Base-by-base conservation (phyloP, 2,113 vertebrate species). In the Callionymus lyra region DNA sequence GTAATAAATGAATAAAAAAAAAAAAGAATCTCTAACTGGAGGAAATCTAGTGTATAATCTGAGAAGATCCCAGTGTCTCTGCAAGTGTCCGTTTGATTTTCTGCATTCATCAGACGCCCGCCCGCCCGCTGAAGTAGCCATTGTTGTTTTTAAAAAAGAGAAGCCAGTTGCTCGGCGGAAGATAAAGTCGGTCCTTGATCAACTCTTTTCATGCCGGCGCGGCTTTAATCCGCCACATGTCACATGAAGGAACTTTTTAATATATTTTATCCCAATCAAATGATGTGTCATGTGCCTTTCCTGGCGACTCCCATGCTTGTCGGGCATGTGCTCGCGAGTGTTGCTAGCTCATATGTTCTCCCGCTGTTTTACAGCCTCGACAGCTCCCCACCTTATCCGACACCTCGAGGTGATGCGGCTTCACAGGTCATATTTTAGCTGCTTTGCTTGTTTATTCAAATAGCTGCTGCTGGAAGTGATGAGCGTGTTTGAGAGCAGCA, bases 371-470 rank as follows among this genome's bases (percentile, higher is more conserved):
- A 67, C 61, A 53, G 38, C 45, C 61, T 49, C 45, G n/a, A 47
- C 50, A 44, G 46, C 34, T 54, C 63, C 44, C 34, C 68, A 56
- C 54, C 54, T 64, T 53, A 42, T 66, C 56, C 43, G 63, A 38
- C 12, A 12, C 35, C 41, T 34, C 53, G 56, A 58, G 69, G 68
- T 57, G 75, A 55, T 56, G 65, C 56, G 50, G 56, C 74, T 74
- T 79, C 74, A 65, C 73, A 38, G 72, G 62, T 67, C 69, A 74
- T 74, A 76, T 72, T 74, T 72, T 69, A 70, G 61, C 74, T 67
- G 51, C 59, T 68, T 59, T 54, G 17, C 68, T 70, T 72, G 75
- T 75, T 75, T 79, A 74, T 65, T 72, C 77, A 61, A 61, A 68
- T 21, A 50, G 53, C 55, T 55, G 49, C 54, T 76, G 58, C 56